Percentiles rank a stretch among this genome's conserved stretches.
These are phyloP conservation scores for Drosophila infuscata DNA, from an alignment of 2,888 invertebrate species.

Conservation along the genomic window DNA sequence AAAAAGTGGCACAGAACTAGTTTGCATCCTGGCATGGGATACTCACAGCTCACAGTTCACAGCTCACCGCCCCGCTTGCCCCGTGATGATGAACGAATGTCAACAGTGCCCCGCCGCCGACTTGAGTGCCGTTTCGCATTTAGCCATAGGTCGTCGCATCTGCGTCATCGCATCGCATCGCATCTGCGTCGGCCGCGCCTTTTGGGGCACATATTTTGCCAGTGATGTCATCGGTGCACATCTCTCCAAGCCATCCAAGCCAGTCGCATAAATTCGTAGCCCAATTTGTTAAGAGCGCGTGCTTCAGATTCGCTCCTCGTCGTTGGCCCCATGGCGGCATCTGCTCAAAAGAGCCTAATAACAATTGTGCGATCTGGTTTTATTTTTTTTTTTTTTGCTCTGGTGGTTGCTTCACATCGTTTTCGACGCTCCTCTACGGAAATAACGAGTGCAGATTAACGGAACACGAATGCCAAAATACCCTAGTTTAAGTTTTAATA, in stretches of 20 bases:
- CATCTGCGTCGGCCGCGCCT: conserved; percentile 65
- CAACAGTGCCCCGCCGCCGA: conserved; percentile 24
- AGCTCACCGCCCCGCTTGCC: conserved; percentile 19
- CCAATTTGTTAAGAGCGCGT: conserved; percentile 80
- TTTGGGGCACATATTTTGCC: conserved; percentile 73
- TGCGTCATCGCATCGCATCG: conserved; percentile 39
- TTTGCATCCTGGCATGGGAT: conserved; percentile 68
- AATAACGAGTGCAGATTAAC: conserved; percentile 36
- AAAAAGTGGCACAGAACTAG: conserved; percentile 56
- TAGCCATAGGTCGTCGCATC: conserved; percentile 48
- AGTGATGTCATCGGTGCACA: conserved; percentile 73
- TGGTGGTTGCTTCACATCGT: conserved; percentile 33
- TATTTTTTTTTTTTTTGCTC: conserved; percentile 35
- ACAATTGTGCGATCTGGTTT: conserved; percentile 76
- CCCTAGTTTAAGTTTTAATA: conserved; percentile 12
- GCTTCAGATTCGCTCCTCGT: conserved; percentile 67
- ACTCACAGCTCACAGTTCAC: conserved; percentile 14
- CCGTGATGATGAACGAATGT: conserved; percentile 54
- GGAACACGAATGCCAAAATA: conserved; percentile 22
- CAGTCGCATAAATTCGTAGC: conserved; percentile 73
- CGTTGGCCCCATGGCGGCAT: conserved; percentile 57
- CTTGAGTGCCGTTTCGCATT: conserved; percentile 13
- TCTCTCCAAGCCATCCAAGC: conserved; percentile 36
- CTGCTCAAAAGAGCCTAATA: conserved; percentile 77
- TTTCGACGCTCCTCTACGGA: conserved; percentile 48